Evolutionary conservation across 2,888 invertebrate genomes (phyloP), one percentile per base, ranked within the genome.

Genomic region (Lithophane semibrunnea): DNA sequence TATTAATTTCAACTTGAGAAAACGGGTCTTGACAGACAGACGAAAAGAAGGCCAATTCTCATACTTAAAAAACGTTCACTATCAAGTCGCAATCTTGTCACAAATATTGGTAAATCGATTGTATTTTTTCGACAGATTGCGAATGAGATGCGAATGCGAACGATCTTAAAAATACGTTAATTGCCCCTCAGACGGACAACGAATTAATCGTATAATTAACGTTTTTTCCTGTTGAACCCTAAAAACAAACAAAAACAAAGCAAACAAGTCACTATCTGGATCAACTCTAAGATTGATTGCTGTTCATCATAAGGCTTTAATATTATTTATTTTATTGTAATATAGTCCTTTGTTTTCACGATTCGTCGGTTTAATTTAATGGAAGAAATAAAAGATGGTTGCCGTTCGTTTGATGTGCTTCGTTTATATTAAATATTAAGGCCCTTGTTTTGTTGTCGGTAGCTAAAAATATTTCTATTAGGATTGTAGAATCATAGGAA

Each of bases 301-400:
- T 42, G 49, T 76, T 73, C 78, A 69, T 83, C 58, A 54, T 76
- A 73, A 64, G 16, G 56, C 12, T 67, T 78, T 68, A 65, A 68
- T 68, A 60, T 71, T 56, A 74, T 79, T 67, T 63, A 75, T 82
- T 80, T 65, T 47, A 69, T 84, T 63, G 54, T 72, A 68, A 82
- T 75, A 42, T 44, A 44, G 56, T 52, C 49, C 60, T 80, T 80
- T 75, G 24, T 80, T 68, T 68, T 68, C 61, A 8, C 3, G 58
- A 54, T 52, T 67, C 58, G 44, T 58, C 81, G 73, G 74, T 58
- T 73, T 61, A 37, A 72, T 65, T 73, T 61, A 52, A 76, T 67
- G 49, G 65, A 5, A 49, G 44, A 7, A 63, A 61, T 77, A 66
- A 56, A 76, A 76, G 12, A 80, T 44, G n/a, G 65, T 1, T 13